Percentiles rank a stretch among this genome's conserved stretches.
phyloP scores from a whole-genome alignment of 1,140 invertebrate species.

The Tetragonula clypearis region DNA sequence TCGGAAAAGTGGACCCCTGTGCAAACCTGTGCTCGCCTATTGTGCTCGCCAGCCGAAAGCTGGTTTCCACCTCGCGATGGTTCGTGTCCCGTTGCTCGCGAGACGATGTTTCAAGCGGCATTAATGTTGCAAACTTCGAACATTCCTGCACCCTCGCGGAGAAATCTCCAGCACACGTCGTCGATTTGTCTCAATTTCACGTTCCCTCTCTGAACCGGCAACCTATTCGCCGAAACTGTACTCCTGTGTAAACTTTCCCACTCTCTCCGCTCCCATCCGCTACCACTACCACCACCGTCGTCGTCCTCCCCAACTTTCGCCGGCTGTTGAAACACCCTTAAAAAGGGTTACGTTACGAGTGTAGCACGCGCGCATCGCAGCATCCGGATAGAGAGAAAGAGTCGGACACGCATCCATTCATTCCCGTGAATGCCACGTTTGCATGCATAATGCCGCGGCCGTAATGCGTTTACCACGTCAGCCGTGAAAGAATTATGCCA shows the following conservation, averaged over 20 bases:
- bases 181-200: slow-evolving; percentile 49
- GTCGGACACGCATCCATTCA: slow-evolving; percentile 66
- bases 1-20: slow-evolving; percentile 22
- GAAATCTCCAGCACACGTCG: slow-evolving; percentile 19
- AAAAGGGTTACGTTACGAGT: slow-evolving; percentile 25
- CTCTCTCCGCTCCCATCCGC: not conserved
- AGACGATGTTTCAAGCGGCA: slow-evolving; percentile 29
- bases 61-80: not conserved
- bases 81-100: not conserved
- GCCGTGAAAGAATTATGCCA: slow-evolving; percentile 70
- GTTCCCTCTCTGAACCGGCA: slow-evolving; percentile 10
- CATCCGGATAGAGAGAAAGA: slow-evolving; percentile 26
- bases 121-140: slow-evolving; percentile 41
- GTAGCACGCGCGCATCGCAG: not conserved
- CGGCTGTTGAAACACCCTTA: not conserved
- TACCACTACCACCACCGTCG: not conserved
- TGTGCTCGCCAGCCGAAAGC: not conserved
- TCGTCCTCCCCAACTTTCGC: not conserved
- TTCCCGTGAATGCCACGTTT: slow-evolving; percentile 68
- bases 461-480: slow-evolving; percentile 70
- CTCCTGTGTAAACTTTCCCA: slow-evolving; percentile 23
- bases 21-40: slow-evolving; percentile 23
- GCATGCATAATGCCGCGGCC: slow-evolving; percentile 67
- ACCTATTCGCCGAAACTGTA: slow-evolving; percentile 23
- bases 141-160: not conserved